phyloP scores from a whole-genome alignment of 2,113 vertebrate genomes.

The Furnarius figulus region DNA sequence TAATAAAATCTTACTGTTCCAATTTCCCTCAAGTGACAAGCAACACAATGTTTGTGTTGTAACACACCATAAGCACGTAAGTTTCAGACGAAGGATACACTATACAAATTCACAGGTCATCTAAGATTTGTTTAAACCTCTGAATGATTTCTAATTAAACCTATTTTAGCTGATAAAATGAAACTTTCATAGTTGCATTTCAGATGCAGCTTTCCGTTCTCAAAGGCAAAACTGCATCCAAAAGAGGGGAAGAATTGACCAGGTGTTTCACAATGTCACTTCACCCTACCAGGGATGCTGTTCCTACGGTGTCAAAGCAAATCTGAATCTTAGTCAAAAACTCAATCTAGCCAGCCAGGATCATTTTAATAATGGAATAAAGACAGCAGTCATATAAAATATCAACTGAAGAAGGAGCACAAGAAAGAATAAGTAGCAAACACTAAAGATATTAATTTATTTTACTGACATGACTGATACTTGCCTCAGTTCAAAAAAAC shows the following conservation, averaged over 20 bases:
- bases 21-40: neutral
- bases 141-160: neutral
- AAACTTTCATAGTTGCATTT: neutral
- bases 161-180: neutral
- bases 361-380: neutral
- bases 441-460: neutral
- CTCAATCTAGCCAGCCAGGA: neutral
- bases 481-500: neutral
- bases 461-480: neutral
- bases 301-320: neutral
- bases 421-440: neutral
- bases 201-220: neutral
- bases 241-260: neutral
- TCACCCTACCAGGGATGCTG: neutral
- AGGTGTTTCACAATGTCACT: neutral
- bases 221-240: neutral
- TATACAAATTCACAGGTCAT: neutral
- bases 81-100: neutral
- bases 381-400: neutral
- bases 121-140: neutral
- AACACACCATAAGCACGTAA: neutral
- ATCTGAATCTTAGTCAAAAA: neutral
- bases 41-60: neutral
- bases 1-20: neutral
- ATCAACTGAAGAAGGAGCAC: neutral